Evolutionary conservation across 2,113 vertebrate genomes (phyloP).

Genomic region (Condylura cristata): DNA sequence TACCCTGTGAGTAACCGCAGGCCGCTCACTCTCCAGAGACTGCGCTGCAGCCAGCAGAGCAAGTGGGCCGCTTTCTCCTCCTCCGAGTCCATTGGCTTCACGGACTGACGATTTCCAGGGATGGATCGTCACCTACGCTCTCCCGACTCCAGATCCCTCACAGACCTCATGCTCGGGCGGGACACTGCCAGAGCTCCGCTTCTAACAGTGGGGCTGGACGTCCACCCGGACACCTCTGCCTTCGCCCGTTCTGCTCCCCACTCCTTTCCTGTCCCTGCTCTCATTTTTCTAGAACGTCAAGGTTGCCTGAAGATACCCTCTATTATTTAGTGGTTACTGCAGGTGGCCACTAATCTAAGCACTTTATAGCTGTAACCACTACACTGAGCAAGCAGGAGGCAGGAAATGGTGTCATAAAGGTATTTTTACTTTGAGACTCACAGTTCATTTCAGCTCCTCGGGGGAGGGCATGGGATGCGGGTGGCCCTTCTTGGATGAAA

Average conservation of each 20-base stretch:
- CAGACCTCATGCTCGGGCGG: not conserved
- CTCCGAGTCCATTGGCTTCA: not conserved
- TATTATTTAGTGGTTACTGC: not conserved
- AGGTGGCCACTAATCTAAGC: not conserved
- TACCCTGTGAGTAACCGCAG: not conserved
- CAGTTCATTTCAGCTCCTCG: not conserved
- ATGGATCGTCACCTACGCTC: not conserved
- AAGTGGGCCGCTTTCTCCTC: not conserved
- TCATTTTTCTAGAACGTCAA: not conserved
- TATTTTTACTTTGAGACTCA: not conserved
- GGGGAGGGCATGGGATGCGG: too few species aligned
- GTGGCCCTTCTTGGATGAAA: not conserved
- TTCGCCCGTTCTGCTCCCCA: not conserved
- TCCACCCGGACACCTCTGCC: not conserved
- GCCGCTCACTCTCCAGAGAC: not conserved
- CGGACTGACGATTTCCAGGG: not conserved
- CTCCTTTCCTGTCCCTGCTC: not conserved
- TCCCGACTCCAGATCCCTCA: not conserved
- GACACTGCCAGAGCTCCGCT: not conserved
- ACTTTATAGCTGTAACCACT: not conserved
- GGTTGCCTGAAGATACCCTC: not conserved
- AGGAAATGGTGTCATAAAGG: slow-evolving; percentile 16
- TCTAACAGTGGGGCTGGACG: not conserved
- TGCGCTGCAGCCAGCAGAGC: not conserved
- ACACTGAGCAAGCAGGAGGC: not conserved